Conservation (phyloP, 2,113 vertebrate genomes). For the Otolemur garnettii region DNA sequence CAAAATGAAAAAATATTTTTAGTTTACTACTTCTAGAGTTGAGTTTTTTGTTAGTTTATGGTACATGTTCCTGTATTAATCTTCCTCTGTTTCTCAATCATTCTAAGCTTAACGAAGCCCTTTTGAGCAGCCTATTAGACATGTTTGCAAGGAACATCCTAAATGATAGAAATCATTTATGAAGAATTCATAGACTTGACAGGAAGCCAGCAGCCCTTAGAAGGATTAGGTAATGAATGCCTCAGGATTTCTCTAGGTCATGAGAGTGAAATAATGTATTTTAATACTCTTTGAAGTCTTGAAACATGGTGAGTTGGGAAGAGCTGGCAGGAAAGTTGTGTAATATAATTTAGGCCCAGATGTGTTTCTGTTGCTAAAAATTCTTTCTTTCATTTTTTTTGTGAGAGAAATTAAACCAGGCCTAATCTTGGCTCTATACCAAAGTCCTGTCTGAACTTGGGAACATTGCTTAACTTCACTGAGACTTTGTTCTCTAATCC, state of each 20-base stretch:
- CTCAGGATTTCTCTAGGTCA: neutral
- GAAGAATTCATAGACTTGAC: neutral
- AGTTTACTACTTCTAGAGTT: neutral
- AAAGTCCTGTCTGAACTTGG: neutral
- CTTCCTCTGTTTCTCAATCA: neutral
- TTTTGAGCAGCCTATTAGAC: conserved; percentile 7
- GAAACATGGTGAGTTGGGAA: neutral
- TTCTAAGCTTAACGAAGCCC: neutral
- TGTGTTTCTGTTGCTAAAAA: neutral
- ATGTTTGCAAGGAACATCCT: neutral
- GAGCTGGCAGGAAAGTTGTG: neutral
- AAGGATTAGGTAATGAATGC: neutral
- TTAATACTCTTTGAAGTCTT: conserved; percentile 31
- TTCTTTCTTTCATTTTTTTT: neutral
- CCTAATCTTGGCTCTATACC: neutral
- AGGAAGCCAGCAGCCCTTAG: neutral
- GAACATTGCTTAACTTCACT: neutral
- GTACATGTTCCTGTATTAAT: neutral
- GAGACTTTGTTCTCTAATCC: neutral
- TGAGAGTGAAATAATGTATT: neutral
- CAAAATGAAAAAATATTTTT: neutral
- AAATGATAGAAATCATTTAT: neutral
- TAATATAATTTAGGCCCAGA: neutral
- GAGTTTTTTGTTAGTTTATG: neutral
- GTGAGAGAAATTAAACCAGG: neutral